These are phyloP conservation scores for Plumapathes pennacea DNA, from an alignment of 92 coral and sea anemone species.

Conservation along the genomic window DNA sequence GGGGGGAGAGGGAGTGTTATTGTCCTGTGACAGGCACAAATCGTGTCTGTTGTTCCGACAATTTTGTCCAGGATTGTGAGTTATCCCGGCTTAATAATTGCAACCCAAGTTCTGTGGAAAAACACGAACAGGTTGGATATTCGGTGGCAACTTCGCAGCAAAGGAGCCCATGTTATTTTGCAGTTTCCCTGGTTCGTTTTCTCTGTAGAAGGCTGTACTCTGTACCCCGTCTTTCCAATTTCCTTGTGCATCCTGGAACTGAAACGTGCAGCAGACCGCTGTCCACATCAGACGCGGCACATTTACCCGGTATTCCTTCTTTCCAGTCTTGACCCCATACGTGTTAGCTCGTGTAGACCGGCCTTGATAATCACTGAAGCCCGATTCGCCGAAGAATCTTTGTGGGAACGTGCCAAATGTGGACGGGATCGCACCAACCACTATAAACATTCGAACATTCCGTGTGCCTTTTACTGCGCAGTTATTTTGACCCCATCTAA, in stretches of 20 bases:
- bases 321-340: no score
- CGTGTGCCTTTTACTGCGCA: neutral
- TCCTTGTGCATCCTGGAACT: neutral
- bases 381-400: slow-evolving; percentile 40
- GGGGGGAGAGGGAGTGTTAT: no score
- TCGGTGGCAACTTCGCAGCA: no score
- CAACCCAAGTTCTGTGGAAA: no score
- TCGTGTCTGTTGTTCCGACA: no score
- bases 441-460: slow-evolving; percentile 38
- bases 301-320: slow-evolving; percentile 9
- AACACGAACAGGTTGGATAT: no score
- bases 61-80: no score
- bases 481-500: slow-evolving; percentile 12
- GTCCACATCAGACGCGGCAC: slow-evolving; percentile 34
- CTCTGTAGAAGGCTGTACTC: slow-evolving; percentile 28
- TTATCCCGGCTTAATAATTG: no score
- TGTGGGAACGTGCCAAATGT: slow-evolving; percentile 8
- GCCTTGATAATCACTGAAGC: slow-evolving; percentile 42
- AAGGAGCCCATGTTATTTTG: neutral
- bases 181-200: slow-evolving; percentile 6
- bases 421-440: slow-evolving; percentile 50
- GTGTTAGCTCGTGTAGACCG: neutral
- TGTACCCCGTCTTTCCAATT: neutral
- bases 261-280: slow-evolving; percentile 33
- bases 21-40: no score